A percentile compares a stretch with the other conserved stretches of the same genome.
These are phyloP conservation scores for Geopemphigus sp. DNA, from an alignment of 1,140 invertebrate genomes.

Conservation along the genomic window DNA sequence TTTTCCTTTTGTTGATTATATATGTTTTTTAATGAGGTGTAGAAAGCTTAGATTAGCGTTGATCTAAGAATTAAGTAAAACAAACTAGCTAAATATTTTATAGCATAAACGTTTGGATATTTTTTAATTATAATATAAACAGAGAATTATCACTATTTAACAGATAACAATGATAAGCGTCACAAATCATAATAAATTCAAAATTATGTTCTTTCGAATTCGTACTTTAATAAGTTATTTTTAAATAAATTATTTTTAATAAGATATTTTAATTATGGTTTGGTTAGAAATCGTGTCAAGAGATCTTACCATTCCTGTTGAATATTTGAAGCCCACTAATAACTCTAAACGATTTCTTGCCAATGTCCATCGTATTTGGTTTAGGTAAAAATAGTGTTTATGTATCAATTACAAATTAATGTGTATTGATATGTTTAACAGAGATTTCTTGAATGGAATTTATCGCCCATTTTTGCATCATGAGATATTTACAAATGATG, in stretches of 20 bases:
- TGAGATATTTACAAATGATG: conserved; percentile 57
- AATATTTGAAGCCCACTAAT: conserved; percentile 33
- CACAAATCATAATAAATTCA: too few relatives aligned
- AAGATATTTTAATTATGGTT: not conserved
- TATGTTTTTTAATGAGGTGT: too few relatives aligned
- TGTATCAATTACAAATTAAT: not conserved
- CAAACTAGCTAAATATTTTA: too few relatives aligned
- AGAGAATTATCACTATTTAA: too few relatives aligned
- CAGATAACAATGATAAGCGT: too few relatives aligned
- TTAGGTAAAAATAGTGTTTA: conserved; percentile 58
- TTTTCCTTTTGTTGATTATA: too few relatives aligned
- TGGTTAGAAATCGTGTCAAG: conserved; percentile 20
- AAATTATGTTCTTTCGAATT: too few relatives aligned
- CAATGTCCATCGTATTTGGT: conserved; percentile 67
- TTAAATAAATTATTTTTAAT: not conserved
- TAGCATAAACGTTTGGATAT: too few relatives aligned
- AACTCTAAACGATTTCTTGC: conserved; percentile 53
- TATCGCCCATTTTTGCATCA: conserved; percentile 56
- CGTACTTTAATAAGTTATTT: too few relatives aligned
- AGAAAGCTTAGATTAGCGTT: too few relatives aligned
- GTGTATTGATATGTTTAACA: conserved; percentile 35
- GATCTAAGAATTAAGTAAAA: too few relatives aligned
- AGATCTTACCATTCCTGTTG: conserved; percentile 31
- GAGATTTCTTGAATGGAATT: conserved; percentile 60
- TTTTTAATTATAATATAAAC: too few relatives aligned